Evolutionary conservation across 2,888 invertebrate species (phyloP), one percentile per base, ranked within the genome.

Genomic region (Dione juno): DNA sequence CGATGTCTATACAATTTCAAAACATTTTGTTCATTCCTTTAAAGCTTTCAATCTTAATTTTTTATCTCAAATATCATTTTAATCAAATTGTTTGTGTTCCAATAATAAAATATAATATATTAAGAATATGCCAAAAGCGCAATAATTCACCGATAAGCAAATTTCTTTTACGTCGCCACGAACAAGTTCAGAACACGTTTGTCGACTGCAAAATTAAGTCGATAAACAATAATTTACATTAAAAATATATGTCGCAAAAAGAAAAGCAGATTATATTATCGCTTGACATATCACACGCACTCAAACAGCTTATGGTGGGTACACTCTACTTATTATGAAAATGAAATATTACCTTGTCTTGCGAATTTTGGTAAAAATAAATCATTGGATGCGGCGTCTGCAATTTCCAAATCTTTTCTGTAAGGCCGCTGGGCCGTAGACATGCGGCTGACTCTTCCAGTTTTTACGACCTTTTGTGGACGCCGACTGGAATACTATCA

Each of bases 381-480:
- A 37, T 37, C 13, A 14, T 48, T 50, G 35, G 8, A 48, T 41
- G n/a, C 9, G 41, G 41, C 57, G 50, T 63, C 43, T 53, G 43
- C 70, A 64, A 70, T 70, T 66, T 53, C 11, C 58, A 72, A 63
- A 28, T 50, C 35, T 52, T 59, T 40, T 59, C 52, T 52, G 58
- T 70, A 45, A 52, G 37, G 64, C 67, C 52, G 52, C 21, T 63
- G 21, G 66, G 0, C 35, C 58, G 64, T 19, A 70, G 63, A 58
- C 63, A 72, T 65, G 72, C 69, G 71, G 72, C 72, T 66, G 63
- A 67, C 69, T 72, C 66, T 73, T 70, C 70, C 66, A 74, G 70
- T 75, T 77, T 77, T 76, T 77, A 70, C 71, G 65, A 52, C 58
- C 66, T 72, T 76, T 75, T 75, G 67, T 72, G 53, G 53, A 59